phyloP scores from a whole-genome alignment of 2,888 invertebrate species.

The Nymphalis urticae region DNA sequence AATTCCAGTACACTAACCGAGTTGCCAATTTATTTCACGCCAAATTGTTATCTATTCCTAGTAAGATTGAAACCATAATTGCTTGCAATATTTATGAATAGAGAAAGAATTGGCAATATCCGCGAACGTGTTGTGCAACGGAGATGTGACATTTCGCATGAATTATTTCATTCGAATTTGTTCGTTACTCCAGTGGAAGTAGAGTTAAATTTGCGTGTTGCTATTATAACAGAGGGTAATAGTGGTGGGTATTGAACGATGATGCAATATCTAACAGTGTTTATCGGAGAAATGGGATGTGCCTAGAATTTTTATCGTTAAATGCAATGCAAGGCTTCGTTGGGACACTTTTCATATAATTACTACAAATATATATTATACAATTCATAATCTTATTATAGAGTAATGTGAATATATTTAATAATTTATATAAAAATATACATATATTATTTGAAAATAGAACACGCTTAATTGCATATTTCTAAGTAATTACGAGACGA shows the following conservation, averaged over 20 bases:
- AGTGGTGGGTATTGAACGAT: conserved; percentile 41
- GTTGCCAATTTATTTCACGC: conserved; percentile 30
- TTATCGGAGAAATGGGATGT: conserved; percentile 70
- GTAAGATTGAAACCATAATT: conserved; percentile 36
- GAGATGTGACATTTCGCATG: conserved; percentile 25
- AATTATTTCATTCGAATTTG: conserved; percentile 26
- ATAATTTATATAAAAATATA: too few relatives aligned
- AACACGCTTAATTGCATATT: too few relatives aligned
- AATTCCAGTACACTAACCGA: conserved; percentile 35
- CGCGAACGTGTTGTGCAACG: conserved; percentile 37
- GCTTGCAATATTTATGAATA: conserved; percentile 37
- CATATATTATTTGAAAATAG: too few relatives aligned
- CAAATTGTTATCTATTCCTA: conserved; percentile 33
- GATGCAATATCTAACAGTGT: conserved; percentile 73
- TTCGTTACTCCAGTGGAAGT: not conserved
- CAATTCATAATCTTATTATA: not conserved
- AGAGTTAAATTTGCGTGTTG: conserved; percentile 19
- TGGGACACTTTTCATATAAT: not conserved
- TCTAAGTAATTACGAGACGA: not conserved
- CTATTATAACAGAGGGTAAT: conserved; percentile 11
- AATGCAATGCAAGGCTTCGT: conserved; percentile 8
- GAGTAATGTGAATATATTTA: too few relatives aligned
- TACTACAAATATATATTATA: not conserved
- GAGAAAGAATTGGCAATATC: conserved; percentile 42
- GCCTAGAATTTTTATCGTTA: conserved; percentile 62